These are phyloP conservation scores for Atta texana DNA, from an alignment of 1,140 invertebrate species.

Conservation along the genomic window DNA sequence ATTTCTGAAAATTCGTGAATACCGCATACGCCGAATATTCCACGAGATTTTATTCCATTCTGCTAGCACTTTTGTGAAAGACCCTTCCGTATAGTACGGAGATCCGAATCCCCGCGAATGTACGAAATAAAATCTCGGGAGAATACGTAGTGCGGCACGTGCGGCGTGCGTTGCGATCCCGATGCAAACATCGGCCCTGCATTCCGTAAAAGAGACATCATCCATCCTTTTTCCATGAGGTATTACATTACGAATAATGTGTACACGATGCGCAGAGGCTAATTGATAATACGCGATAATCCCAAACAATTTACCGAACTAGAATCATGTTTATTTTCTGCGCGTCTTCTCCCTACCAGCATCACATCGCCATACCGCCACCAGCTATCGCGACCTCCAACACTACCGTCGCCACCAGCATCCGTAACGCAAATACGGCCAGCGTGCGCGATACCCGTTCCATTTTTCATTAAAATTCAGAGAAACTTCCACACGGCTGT, in stretches of 20 bases:
- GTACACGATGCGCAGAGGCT: conserved; percentile 59
- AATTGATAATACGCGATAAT: conserved; percentile 68
- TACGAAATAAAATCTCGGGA: conserved; percentile 22
- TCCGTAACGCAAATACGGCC: conserved; percentile 59
- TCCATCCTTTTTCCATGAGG: conserved; percentile 48
- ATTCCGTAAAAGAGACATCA: conserved; percentile 31
- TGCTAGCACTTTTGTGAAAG: background rate
- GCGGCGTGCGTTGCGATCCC: background rate
- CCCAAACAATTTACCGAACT: conserved; percentile 62
- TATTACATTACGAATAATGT: conserved; percentile 23
- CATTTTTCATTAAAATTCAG: conserved; percentile 69
- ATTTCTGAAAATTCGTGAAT: conserved; percentile 15
- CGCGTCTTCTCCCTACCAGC: background rate
- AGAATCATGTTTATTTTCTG: conserved; percentile 42
- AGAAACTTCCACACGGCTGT: conserved; percentile 61
- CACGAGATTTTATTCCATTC: background rate
- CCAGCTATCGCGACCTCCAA: background rate
- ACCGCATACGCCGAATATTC: conserved; percentile 20
- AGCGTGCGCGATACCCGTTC: conserved; percentile 47
- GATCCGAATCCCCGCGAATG: conserved; percentile 33
- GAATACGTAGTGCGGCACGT: background rate
- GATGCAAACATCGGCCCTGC: conserved; percentile 50
- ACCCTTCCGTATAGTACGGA: background rate
- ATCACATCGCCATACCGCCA: conserved; percentile 4
- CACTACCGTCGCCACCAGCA: conserved; percentile 32